These are phyloP conservation scores for Megalops atlanticus DNA, from an alignment of 2,113 vertebrate species.

Conservation along the genomic window DNA sequence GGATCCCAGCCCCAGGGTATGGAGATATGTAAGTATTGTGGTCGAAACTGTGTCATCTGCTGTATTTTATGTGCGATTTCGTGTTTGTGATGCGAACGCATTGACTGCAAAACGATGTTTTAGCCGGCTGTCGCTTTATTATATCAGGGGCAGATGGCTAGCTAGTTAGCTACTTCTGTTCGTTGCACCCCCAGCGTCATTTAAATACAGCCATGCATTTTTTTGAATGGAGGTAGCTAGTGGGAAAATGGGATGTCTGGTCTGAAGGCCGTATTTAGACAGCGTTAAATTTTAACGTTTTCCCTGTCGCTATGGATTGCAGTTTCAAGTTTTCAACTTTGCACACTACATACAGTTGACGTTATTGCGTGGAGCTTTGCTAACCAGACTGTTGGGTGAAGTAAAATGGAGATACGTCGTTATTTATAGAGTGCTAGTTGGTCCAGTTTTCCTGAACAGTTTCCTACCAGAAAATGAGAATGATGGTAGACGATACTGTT, in stretches of 20 bases:
- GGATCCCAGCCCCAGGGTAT: constrained; percentile 77
- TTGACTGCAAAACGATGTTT: constrained; percentile 5
- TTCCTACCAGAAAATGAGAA: neutral
- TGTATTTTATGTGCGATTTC: neutral
- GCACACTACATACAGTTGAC: neutral
- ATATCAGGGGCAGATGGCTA: constrained; percentile 4
- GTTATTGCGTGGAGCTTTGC: neutral
- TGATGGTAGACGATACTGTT: neutral
- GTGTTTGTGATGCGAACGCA: neutral
- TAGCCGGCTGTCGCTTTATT: neutral
- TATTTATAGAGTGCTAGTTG: neutral
- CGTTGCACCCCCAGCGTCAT: constrained; percentile 1
- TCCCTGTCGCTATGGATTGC: neutral
- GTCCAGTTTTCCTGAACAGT: neutral
- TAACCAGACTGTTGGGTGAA: no score
- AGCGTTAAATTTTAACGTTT: neutral
- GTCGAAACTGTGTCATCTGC: neutral
- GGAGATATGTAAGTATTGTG: constrained; percentile 77
- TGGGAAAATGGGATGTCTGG: neutral
- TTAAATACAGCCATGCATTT: constrained; percentile 8
- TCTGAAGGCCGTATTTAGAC: constrained; percentile 1
- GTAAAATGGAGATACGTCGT: neutral
- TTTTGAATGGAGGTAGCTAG: neutral
- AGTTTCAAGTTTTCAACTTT: neutral
- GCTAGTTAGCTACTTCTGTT: neutral